Conservation (phyloP, 2,888 invertebrate species). For the Prostheceraeus crozeri region DNA sequence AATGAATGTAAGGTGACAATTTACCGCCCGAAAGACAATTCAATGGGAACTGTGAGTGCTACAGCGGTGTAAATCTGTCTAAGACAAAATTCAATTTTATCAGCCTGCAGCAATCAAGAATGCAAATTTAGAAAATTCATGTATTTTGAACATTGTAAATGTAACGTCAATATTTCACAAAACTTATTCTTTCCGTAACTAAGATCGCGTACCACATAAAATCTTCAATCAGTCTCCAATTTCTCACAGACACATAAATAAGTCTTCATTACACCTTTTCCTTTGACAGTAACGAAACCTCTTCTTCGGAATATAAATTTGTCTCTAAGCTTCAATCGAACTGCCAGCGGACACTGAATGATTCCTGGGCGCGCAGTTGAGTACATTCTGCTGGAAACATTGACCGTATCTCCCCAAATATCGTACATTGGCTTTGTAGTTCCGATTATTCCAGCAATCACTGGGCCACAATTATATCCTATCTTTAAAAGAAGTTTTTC, state of each 20-base stretch:
- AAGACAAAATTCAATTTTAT: too few species aligned
- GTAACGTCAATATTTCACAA: too few species aligned
- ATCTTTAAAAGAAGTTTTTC: constrained; percentile 60
- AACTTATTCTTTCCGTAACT: too few species aligned
- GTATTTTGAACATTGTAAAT: too few species aligned
- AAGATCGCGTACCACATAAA: too few species aligned
- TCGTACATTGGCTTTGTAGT: constrained; percentile 90
- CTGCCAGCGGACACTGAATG: constrained; percentile 1
- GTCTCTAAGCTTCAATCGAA: background rate
- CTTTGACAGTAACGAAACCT: constrained; percentile 24
- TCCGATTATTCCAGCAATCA: constrained; percentile 88
- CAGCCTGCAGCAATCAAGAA: too few species aligned
- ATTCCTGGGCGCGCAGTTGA: constrained; percentile 60
- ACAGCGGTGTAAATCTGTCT: too few species aligned
- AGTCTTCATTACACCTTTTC: constrained; percentile 26
- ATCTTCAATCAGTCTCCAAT: too few species aligned
- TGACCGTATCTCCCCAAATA: constrained; percentile 97
- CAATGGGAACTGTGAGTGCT: too few species aligned
- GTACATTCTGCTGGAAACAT: constrained; percentile 93
- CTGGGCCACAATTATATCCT: constrained; percentile 81
- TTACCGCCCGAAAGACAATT: too few species aligned
- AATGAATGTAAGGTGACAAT: too few species aligned
- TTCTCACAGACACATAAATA: constrained; percentile 22
- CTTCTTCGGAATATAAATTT: constrained; percentile 16
- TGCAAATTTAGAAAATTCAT: too few species aligned